Percentiles rank a stretch among this genome's conserved stretches.
These are phyloP conservation scores for Drosophila formosana DNA, from an alignment of 2,888 invertebrate species.

Conservation along the genomic window DNA sequence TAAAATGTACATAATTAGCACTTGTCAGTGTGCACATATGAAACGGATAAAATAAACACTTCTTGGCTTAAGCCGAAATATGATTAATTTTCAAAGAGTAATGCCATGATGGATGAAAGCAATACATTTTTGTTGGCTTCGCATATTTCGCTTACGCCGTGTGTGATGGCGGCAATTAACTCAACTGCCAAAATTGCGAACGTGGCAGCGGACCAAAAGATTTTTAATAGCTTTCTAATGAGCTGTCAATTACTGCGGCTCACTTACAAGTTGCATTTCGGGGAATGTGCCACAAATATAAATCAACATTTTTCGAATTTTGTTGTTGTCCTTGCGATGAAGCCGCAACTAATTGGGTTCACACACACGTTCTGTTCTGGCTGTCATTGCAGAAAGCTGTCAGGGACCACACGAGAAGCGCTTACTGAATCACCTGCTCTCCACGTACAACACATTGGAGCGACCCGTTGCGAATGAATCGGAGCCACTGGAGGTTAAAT, in stretches of 20 bases:
- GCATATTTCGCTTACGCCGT: background rate
- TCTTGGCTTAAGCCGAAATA: background rate
- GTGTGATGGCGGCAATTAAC: conserved; percentile 6
- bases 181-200: conserved; percentile 44
- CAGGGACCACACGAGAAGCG: conserved; percentile 96
- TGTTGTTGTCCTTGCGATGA: background rate
- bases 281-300: conserved; percentile 50
- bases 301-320: conserved; percentile 43
- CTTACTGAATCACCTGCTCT: conserved; percentile 92
- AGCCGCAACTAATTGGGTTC: conserved; percentile 41
- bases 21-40: too few species aligned
- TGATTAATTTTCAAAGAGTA: background rate
- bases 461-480: conserved; percentile 96
- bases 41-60: too few species aligned
- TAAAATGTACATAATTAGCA: too few species aligned
- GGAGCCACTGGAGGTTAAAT: conserved; percentile 94
- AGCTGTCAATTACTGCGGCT: conserved; percentile 59
- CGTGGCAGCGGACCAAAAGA: conserved; percentile 23
- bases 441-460: conserved; percentile 94
- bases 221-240: conserved; percentile 70
- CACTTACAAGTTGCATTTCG: conserved; percentile 55
- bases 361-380: conserved; percentile 16
- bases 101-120: background rate
- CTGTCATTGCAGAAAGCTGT: conserved; percentile 90
- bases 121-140: background rate